Evolutionary conservation across 2,113 vertebrate genomes (phyloP), one percentile per base, ranked within the genome.

Genomic region (Pimephales promelas): DNA sequence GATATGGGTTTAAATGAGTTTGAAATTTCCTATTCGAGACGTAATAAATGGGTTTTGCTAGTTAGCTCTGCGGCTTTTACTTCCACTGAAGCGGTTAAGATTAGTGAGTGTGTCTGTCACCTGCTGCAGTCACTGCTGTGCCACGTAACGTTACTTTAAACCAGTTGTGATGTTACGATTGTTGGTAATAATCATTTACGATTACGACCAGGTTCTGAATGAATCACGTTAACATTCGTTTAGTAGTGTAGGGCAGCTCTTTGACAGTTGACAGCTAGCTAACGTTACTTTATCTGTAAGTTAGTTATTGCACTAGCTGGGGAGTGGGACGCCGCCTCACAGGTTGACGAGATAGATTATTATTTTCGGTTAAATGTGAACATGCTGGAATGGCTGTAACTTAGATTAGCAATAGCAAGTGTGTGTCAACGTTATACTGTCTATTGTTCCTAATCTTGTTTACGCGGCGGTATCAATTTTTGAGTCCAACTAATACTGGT

Each of bases 251-350:
- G 16, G 34, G 18, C 54, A 43, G 36, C n/a, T 57, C 6, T 57
- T 16, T 78, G 76, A 61, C 76, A 40, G 76, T 28, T 78, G 76
- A 28, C 76, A 62, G 76, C 3, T 61, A n/a, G n/a, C n/a, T n/a
- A n/a, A n/a, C n/a, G n/a, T n/a, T n/a, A 26, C 56, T 77, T 61
- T 61, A 45, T 78, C 34, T 78, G 36, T 45, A n/a, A n/a, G n/a
- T n/a, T n/a, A n/a, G n/a, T n/a, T n/a, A 13, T 13, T 36, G 5
- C 20, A 3, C 47, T 34, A 4, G 68, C 22, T 54, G 18, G 52
- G 52, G 52, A 54, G 52, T 45, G 13, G 68, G 68, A 45, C 68
- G n/a, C 22, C 68, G 11, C 68, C 68, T 72, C 40, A 45, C 68
- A 26, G 36, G 40, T 26, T 72, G 40, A 72, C 18, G 11, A 26